Conservation (phyloP, 2,797 vertebrate genomes). For the Atherinosoma microstoma region DNA sequence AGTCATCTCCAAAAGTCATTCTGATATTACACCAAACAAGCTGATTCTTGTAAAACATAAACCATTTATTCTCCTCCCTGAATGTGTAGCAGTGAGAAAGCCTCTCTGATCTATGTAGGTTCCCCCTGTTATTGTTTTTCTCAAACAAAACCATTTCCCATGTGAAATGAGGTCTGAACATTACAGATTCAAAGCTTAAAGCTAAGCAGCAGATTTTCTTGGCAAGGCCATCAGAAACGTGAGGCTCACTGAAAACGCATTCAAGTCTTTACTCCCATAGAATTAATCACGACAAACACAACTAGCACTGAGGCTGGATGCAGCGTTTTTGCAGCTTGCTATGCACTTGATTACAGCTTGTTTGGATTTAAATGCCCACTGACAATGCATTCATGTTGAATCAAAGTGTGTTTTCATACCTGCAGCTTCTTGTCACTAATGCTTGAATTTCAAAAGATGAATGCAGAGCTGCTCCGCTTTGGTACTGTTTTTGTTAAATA, state of each 20-base stretch:
- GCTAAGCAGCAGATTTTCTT: constrained; percentile 72
- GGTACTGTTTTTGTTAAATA: constrained; percentile 41
- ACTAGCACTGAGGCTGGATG: constrained; percentile 44
- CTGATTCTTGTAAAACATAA: constrained; percentile 59
- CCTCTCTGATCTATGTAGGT: constrained; percentile 69
- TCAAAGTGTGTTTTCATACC: constrained; percentile 57
- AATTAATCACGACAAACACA: constrained; percentile 75
- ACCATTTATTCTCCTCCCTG: constrained; percentile 60
- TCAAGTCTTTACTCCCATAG: constrained; percentile 65
- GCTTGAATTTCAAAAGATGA: constrained; percentile 57
- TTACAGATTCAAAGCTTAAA: constrained; percentile 77
- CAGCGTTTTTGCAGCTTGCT: constrained; percentile 29
- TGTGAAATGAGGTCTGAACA: constrained; percentile 72
- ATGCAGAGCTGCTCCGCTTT: constrained; percentile 24
- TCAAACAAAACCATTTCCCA: constrained; percentile 68
- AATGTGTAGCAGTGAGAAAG: constrained; percentile 55
- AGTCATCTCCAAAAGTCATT: constrained; percentile 31
- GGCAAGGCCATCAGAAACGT: constrained; percentile 70
- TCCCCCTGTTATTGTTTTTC: constrained; percentile 66
- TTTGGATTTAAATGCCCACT: constrained; percentile 60
- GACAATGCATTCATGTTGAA: constrained; percentile 61
- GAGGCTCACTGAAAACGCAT: constrained; percentile 63
- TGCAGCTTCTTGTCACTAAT: constrained; percentile 43
- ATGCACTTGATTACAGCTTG: constrained; percentile 54
- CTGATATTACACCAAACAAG: constrained; percentile 27